These are phyloP conservation scores for Tinea trinotella DNA, from an alignment of 2,888 invertebrate species.

Conservation along the genomic window DNA sequence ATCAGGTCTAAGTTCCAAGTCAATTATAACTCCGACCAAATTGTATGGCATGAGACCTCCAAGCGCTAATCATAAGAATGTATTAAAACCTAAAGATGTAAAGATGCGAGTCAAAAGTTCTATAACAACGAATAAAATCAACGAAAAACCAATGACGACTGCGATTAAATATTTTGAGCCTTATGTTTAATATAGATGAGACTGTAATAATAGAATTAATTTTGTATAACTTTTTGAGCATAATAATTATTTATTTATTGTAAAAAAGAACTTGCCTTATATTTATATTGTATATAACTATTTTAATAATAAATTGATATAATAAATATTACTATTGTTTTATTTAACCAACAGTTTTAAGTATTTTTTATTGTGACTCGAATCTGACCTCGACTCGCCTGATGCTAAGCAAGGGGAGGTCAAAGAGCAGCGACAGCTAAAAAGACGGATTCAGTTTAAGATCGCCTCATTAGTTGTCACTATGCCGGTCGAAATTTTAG, in stretches of 20 bases:
- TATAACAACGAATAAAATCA: slow-evolving; percentile 72
- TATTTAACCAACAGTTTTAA: too few species aligned
- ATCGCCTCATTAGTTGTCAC: too few species aligned
- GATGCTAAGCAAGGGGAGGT: too few species aligned
- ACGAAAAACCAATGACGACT: slow-evolving; percentile 69
- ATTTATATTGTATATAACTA: slow-evolving; percentile 60
- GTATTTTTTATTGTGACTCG: too few species aligned
- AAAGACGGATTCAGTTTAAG: too few species aligned
- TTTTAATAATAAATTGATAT: slow-evolving; percentile 48
- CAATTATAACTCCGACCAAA: slow-evolving; percentile 74
- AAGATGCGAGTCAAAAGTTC: slow-evolving; percentile 80
- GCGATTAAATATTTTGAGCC: slow-evolving; percentile 71
- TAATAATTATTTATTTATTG: slow-evolving; percentile 53
- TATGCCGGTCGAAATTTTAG: too few species aligned
- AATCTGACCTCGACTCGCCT: too few species aligned
- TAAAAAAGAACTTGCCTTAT: slow-evolving; percentile 65
- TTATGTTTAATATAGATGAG: slow-evolving; percentile 43
- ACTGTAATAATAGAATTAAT: slow-evolving; percentile 22
- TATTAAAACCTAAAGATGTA: slow-evolving; percentile 83
- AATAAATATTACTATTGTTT: slow-evolving; percentile 16
- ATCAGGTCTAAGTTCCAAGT: slow-evolving; percentile 85
- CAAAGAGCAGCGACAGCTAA: too few species aligned
- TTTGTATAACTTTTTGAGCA: slow-evolving; percentile 21
- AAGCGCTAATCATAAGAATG: slow-evolving; percentile 80
- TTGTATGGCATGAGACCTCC: slow-evolving; percentile 67